Evolutionary conservation across 2,797 vertebrate genomes (phyloP).

Genomic region (Anolis apletophallus): DNA sequence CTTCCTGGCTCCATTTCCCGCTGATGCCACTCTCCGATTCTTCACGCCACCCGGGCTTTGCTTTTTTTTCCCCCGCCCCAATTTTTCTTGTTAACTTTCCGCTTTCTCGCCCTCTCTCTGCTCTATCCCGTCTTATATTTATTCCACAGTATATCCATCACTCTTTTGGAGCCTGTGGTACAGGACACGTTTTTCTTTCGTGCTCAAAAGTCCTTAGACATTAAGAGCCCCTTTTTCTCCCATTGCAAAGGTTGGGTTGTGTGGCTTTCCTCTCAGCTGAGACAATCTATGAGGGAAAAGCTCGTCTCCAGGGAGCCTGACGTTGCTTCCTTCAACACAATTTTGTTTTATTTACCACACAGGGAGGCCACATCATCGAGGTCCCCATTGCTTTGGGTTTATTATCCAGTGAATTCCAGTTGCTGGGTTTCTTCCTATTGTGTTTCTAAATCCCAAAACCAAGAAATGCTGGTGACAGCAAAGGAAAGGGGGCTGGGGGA

Average conservation of each 20-base stretch:
- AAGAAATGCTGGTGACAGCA: no score
- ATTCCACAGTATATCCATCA: not conserved
- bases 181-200: not conserved
- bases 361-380: not conserved
- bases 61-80: no score
- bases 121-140: not conserved
- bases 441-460: no score
- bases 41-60: not conserved
- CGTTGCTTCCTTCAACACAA: not conserved
- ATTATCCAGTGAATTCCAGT: no score
- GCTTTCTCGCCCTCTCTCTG: not conserved
- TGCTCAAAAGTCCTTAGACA: not conserved
- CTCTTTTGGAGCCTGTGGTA: not conserved
- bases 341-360: not conserved
- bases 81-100: not conserved
- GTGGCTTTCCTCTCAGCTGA: not conserved
- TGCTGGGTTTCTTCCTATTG: no score
- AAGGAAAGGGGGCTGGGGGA: no score
- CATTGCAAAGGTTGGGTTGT: not conserved
- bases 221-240: not conserved
- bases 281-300: not conserved
- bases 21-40: not conserved
- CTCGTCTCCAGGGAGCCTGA: not conserved
- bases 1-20: no score
- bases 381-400: no score